Evolutionary conservation across 2,888 invertebrate species (phyloP).

Genomic region (Parnassius apollo): DNA sequence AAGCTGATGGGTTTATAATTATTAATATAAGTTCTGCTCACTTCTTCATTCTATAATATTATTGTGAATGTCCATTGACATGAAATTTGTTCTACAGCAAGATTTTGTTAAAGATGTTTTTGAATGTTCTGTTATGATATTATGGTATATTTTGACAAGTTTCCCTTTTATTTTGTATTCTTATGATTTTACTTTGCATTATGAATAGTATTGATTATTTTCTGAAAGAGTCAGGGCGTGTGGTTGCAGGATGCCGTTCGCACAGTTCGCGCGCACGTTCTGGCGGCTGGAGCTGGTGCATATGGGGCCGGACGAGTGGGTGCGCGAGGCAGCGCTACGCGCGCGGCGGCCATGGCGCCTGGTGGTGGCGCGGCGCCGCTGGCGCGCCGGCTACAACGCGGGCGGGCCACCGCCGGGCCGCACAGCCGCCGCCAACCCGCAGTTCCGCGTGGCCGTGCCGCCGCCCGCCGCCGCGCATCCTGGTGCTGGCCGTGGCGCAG

Average conservation of each 20-base stretch:
- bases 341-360: slow-evolving; percentile 86
- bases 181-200: too few relatives aligned
- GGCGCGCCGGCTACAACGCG: slow-evolving; percentile 86
- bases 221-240: background rate
- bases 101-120: too few relatives aligned
- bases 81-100: too few relatives aligned
- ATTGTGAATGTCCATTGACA: too few relatives aligned
- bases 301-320: slow-evolving; percentile 89
- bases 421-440: slow-evolving; percentile 86
- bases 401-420: slow-evolving; percentile 81
- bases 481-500: slow-evolving; percentile 87
- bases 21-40: too few relatives aligned
- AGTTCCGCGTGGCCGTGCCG: slow-evolving; percentile 85
- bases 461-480: slow-evolving; percentile 82
- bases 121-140: too few relatives aligned
- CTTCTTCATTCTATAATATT: too few relatives aligned
- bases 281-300: slow-evolving; percentile 86
- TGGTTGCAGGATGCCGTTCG: slow-evolving; percentile 84
- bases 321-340: slow-evolving; percentile 84
- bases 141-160: too few relatives aligned
- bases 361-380: slow-evolving; percentile 84
- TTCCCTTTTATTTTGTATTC: too few relatives aligned
- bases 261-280: slow-evolving; percentile 85
- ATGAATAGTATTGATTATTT: too few relatives aligned
- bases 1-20: too few relatives aligned